These are phyloP conservation scores for Xylocopa sonorina DNA, from an alignment of 1,140 invertebrate genomes.

Conservation along the genomic window DNA sequence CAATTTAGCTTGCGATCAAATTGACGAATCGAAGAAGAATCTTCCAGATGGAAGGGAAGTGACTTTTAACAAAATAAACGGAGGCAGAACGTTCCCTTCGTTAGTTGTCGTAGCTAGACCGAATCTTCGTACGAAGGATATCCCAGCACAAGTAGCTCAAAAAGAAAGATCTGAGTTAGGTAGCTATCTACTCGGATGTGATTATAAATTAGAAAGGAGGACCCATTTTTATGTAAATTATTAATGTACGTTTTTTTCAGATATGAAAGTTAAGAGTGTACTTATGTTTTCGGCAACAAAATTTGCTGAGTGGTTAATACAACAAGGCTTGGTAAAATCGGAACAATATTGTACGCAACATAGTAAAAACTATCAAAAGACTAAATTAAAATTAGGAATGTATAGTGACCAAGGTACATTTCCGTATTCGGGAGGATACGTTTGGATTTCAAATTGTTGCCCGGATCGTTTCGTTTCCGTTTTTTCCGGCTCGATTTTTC, in stretches of 20 bases:
- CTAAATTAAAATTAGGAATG: conserved; percentile 89
- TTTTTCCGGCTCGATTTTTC: conserved; percentile 93
- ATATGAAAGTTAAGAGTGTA: conserved; percentile 89
- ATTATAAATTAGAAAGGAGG: neutral
- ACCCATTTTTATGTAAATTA: conserved; percentile 3
- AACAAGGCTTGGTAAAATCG: conserved; percentile 89
- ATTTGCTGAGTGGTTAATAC: conserved; percentile 94
- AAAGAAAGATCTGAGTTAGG: conserved; percentile 82
- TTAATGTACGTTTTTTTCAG: conserved; percentile 67
- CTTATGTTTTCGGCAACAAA: conserved; percentile 90
- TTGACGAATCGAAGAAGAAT: conserved; percentile 79
- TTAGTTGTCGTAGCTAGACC: conserved; percentile 91
- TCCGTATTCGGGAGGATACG: conserved; percentile 93
- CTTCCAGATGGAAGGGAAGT: conserved; percentile 87
- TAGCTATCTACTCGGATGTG: conserved; percentile 56
- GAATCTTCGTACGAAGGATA: conserved; percentile 87
- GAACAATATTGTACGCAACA: conserved; percentile 90
- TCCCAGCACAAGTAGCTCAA: conserved; percentile 70
- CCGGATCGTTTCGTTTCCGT: conserved; percentile 92
- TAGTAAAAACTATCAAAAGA: conserved; percentile 76
- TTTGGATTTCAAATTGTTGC: conserved; percentile 94
- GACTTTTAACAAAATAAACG: conserved; percentile 89
- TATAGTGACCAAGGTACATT: conserved; percentile 92
- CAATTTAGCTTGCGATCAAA: conserved; percentile 75
- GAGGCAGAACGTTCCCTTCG: conserved; percentile 91